These are phyloP conservation scores for Corythornis madagascariensis DNA, from an alignment of 2,113 vertebrate genomes.

Conservation along the genomic window DNA sequence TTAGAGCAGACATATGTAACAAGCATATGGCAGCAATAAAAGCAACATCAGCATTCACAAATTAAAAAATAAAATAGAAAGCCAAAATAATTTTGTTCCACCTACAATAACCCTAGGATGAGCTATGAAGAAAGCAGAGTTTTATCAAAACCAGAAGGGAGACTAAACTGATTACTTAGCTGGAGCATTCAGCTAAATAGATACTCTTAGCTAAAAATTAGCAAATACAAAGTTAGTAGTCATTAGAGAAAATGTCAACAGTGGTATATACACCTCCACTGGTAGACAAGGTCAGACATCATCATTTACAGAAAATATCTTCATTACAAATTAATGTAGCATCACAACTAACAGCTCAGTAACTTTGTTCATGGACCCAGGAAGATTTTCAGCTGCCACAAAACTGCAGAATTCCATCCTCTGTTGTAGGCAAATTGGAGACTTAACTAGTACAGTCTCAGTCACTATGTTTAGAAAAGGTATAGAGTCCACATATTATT, in stretches of 20 bases:
- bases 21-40: slow-evolving; percentile 58
- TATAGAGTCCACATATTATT: neutral
- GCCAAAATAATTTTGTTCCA: slow-evolving; percentile 49
- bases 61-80: slow-evolving; percentile 54
- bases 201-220: neutral
- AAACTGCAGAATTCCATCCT: neutral
- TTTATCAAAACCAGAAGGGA: slow-evolving; percentile 42
- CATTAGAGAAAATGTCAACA: neutral
- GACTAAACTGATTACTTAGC: slow-evolving; percentile 8
- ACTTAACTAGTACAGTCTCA: neutral
- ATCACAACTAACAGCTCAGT: neutral
- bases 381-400: neutral
- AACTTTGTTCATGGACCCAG: neutral
- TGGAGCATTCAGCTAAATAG: slow-evolving; percentile 3
- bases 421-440: neutral
- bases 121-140: neutral
- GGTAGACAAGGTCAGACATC: neutral
- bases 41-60: slow-evolving; percentile 52
- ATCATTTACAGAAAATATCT: neutral
- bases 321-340: neutral
- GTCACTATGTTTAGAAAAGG: neutral
- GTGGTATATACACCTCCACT: neutral
- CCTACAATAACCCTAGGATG: slow-evolving; percentile 31
- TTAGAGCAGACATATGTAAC: slow-evolving; percentile 38
- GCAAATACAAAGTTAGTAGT: neutral